Evolutionary conservation across 2,113 vertebrate species (phyloP).

Genomic region (Prochilodus magdalenae): DNA sequence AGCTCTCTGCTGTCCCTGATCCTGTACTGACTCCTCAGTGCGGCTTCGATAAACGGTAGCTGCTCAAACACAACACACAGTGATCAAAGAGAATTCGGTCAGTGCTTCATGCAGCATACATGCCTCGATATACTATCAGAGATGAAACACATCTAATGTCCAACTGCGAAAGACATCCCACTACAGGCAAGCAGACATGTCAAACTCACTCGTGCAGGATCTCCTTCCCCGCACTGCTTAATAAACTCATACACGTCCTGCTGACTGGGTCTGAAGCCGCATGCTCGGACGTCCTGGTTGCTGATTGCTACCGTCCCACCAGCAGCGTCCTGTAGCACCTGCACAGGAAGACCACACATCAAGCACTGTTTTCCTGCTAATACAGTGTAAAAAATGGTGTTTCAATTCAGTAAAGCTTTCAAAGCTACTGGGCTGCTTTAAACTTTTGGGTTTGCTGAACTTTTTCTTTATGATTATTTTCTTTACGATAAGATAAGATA

Average conservation of each 20-base stretch:
- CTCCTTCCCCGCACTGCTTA: slow-evolving; percentile 74
- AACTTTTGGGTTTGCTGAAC: no score
- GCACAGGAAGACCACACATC: neutral
- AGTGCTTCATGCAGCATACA: no score
- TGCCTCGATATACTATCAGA: no score
- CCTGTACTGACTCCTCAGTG: slow-evolving; percentile 73
- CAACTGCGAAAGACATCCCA: neutral
- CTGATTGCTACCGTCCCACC: slow-evolving; percentile 68
- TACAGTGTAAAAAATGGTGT: no score
- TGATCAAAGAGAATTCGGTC: no score
- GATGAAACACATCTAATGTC: no score
- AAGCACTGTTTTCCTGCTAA: neutral
- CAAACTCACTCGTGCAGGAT: slow-evolving; percentile 70
- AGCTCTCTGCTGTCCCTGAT: slow-evolving; percentile 75
- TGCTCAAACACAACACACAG: slow-evolving; percentile 49
- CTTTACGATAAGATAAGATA: no score
- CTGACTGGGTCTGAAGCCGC: slow-evolving; percentile 73
- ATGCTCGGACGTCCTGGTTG: slow-evolving; percentile 43
- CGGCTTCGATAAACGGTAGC: slow-evolving; percentile 72
- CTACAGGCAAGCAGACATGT: neutral
- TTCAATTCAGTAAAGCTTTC: no score
- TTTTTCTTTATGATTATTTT: no score
- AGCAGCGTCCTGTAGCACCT: slow-evolving; percentile 76
- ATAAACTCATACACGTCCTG: slow-evolving; percentile 83
- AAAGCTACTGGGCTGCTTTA: no score